Conservation (phyloP, 2,797 vertebrate genomes). For the Hylomyscus alleni region DNA sequence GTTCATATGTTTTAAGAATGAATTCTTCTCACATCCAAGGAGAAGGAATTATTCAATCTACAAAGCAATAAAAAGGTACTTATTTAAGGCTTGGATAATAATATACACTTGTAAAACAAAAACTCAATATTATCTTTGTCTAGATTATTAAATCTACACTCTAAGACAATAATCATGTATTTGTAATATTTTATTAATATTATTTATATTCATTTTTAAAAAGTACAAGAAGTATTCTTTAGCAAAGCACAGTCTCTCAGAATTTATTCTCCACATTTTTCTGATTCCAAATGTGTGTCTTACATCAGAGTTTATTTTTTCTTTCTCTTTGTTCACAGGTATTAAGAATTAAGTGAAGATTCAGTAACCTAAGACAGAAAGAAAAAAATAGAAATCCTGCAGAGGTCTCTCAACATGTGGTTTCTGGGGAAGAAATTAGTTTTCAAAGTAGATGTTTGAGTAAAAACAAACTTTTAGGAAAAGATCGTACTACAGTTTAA, state of each 20-base stretch:
- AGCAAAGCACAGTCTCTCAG: not conserved
- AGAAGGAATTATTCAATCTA: not conserved
- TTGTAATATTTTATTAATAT: not conserved
- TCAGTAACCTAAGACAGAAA: not conserved
- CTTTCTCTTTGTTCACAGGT: not conserved
- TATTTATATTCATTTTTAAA: not conserved
- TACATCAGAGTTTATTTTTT: not conserved
- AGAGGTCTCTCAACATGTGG: not conserved
- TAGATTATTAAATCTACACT: not conserved
- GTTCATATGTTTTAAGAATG: not conserved
- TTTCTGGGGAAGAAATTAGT: not conserved
- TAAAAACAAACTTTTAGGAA: slow-evolving; percentile 47
- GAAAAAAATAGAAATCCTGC: not conserved
- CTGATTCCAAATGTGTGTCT: not conserved
- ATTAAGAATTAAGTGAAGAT: slow-evolving; percentile 15
- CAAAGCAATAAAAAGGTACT: not conserved
- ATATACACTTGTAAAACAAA: not conserved
- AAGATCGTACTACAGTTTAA: not conserved
- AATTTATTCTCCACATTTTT: not conserved
- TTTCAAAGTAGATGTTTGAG: not conserved
- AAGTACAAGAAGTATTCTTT: not conserved
- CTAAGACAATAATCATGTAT: not conserved
- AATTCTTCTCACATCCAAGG: not conserved
- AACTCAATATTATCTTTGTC: not conserved
- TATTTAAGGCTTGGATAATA: not conserved